Evolutionary conservation across 1,140 invertebrate genomes (phyloP).

Genomic region (Dinoponera quadriceps): DNA sequence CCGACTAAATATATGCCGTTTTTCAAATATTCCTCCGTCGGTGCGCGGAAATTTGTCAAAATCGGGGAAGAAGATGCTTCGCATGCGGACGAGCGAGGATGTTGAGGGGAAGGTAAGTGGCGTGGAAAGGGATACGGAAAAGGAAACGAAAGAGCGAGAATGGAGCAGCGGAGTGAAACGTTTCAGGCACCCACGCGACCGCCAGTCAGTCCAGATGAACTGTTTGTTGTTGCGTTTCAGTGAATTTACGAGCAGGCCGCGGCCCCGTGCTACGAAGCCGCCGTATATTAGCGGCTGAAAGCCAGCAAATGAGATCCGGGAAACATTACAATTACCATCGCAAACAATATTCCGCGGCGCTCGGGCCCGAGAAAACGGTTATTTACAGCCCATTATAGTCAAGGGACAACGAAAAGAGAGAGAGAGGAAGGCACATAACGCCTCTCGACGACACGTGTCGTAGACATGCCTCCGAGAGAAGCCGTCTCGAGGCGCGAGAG

Average conservation of each 20-base stretch:
- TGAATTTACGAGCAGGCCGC: slow-evolving; percentile 75
- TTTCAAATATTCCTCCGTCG: neutral
- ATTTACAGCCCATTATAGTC: slow-evolving; percentile 79
- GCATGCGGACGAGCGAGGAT: neutral
- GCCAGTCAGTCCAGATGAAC: slow-evolving; percentile 77
- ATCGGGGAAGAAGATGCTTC: too few relatives aligned
- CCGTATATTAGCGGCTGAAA: slow-evolving; percentile 80
- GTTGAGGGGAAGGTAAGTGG: neutral
- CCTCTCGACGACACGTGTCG: slow-evolving; percentile 50
- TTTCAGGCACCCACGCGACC: slow-evolving; percentile 78
- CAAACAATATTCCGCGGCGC: slow-evolving; percentile 77
- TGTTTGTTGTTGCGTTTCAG: slow-evolving; percentile 80
- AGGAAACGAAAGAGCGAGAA: slow-evolving; percentile 7
- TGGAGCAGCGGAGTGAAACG: slow-evolving; percentile 74
- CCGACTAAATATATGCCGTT: neutral
- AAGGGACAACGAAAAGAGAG: slow-evolving; percentile 46
- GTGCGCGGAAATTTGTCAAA: too few relatives aligned
- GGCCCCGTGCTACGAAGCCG: slow-evolving; percentile 70
- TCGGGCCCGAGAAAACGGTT: slow-evolving; percentile 70
- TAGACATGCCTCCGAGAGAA: slow-evolving; percentile 12
- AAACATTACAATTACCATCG: slow-evolving; percentile 82
- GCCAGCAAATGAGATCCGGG: slow-evolving; percentile 80
- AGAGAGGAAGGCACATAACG: slow-evolving; percentile 43
- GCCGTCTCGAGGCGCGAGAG: neutral
- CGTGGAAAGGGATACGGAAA: neutral